Base-by-base conservation (phyloP, 2,888 invertebrate genomes). In the Chironomus tentans region DNA sequence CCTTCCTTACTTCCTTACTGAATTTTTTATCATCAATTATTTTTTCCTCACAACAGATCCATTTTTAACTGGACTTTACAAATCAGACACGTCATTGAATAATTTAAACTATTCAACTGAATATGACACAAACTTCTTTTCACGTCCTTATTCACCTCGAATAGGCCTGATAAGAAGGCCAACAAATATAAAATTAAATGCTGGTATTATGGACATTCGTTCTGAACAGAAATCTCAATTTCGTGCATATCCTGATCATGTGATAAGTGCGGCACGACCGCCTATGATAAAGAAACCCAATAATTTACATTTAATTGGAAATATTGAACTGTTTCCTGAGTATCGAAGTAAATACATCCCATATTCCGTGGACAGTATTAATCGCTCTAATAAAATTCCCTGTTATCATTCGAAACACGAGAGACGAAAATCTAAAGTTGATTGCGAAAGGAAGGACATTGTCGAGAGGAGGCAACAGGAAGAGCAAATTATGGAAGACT, bases 141-240 rank as follows among this genome's bases (percentile, higher is more conserved):
- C 47, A 4, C 76, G 76, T 6, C 56, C 76, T 38, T 56, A 38
- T 48, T 76, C 76, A 22, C 76, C 76, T 3, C 56, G 76, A 24
- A n/a, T 76, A 69, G 68, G 76, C 1, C 68, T 47, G 4, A 15
- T 76, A 13, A 18, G 56, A 38, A 68, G 76, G 61, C 76, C 76
- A 38, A 68, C 76, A 13, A 76, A 48, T 22, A 68, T 76, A 2
- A 69, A 69, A 69, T 46, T 76, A 2, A 76, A 69, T 22, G 18
- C 68, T 48, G 76, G 76, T 48, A 61, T 76, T 6, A 84, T 84
- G 82, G 81, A 81, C 77, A 79, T 80, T 75, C 78, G 80, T 77
- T 81, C 83, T 73, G 83, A 84, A 79, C 82, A 82, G 77, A 82
- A 81, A 79, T 82, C 82, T 72, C 80, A 82, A 78, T 84, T 81